Evolutionary conservation across 2,797 vertebrate genomes (phyloP), one percentile per base, ranked within the genome.

Genomic region (Agapornis canus): DNA sequence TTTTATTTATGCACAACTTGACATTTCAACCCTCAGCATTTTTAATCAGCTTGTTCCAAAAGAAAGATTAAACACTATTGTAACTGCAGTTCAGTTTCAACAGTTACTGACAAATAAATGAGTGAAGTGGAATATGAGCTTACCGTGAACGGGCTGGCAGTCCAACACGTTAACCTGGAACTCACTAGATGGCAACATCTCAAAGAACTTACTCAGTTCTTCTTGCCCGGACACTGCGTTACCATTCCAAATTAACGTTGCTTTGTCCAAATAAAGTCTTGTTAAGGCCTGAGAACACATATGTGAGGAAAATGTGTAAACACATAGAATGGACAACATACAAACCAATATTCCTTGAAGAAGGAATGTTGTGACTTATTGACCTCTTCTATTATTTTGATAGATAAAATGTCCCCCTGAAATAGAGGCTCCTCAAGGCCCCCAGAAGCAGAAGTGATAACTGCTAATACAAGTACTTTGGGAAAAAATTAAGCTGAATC

Each of bases 181-280:
- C 91, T 99, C 99, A 94, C 99, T 99, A 7, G 99, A 99, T 20
- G 99, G 99, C 92, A 99, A 97, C 59, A 99, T 98, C 97, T 99
- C 99, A 95, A 99, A 99, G 92, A 99, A 99, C 73, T 99, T 98
- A 21, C 97, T 97, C 43, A 99, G 97, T 3, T 98, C 98, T 35
- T 99, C 98, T 57, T 99, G 99, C 57, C 99, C 99, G 0, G 99
- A 99, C 60, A 99, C 95, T 0, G 98, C 98, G 2, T 99, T 99
- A 39, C 99, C 99, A 4, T 99, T 99, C 99, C 99, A 99, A 68
- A 99, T 98, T 60, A 99, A 93, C 0, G 99, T 99, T 3, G 99
- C 99, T 70, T 99, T 99, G 96, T 99, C 99, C 97, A 99, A 96
- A 97, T 99, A 99, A 3, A 99, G 98, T 48, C 99, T 98, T 37